Base-by-base conservation (phyloP, 2,797 vertebrate species). In the Ctenopoma multispine region DNA sequence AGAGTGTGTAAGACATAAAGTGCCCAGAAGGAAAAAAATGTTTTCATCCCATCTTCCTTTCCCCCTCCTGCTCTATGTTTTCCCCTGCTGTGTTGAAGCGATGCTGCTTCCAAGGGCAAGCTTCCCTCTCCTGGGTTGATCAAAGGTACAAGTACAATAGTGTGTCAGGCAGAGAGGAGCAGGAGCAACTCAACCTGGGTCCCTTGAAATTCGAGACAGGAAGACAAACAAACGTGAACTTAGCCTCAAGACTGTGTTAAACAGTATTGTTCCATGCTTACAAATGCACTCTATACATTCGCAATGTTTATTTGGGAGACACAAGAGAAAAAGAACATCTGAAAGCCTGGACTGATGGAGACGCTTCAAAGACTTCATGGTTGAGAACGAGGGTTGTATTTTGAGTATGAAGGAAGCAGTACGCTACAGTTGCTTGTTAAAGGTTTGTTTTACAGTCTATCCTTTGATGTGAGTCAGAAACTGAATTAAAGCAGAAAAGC, bases 41-140 rank as follows among this genome's bases (percentile, higher is more conserved):
- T 77, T 82, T 67, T 69, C 76, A 76, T 77, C 71, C 81, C 75
- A 55, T 60, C 84, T 81, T 86, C 87, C 74, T 69, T 29, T 38
- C 83, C 56, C 57, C 83, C 80, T 55, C 75, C 83, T 82, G 75
- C 69, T 77, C 67, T 24, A 8, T 18, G 60, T 75, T 68, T 63
- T 53, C 58, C 72, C 81, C 85, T 13, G 77, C 89, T 86, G 87
- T 21, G 88, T 75, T 23, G 40, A 79, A 89, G 77, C 60, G 84
- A 86, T 71, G 72, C 75, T 36, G 44, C 80, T 56, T 83, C 88
- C 81, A 80, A 66, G 69, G 77, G 86, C 77, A 78, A 65, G 61
- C 67, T 76, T 71, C 44, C 60, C 75, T 86, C 87, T 88, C 60
- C 82, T 44, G 75, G 65, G 72, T 36, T 90, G 91, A 92, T 93